Base-by-base conservation (phyloP, 1,140 invertebrate genomes). In the Charaxes varanes region DNA sequence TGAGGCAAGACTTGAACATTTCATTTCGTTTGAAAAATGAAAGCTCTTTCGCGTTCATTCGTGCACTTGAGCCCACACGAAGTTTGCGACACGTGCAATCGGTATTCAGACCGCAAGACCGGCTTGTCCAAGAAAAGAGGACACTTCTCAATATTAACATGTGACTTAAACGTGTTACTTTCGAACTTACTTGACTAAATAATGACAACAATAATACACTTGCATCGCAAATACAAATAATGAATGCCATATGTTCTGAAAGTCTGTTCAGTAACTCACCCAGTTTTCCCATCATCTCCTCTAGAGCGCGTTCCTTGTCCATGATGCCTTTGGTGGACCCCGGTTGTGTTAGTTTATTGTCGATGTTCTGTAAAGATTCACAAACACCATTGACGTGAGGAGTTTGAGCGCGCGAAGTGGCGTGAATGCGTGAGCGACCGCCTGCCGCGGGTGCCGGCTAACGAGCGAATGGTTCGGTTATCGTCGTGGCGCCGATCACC, bases 251-350 rank as follows among this genome's bases (percentile, higher is more conserved):
- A 76, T 72, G 71, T 48, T 62, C 14, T 32, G 12, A 27, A 26
- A 35, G 30, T 28, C 7, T 27, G n/a, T 24, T 18, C 7, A 7
- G n/a, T 17, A 2, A 81, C 86, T 87, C 50, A 89, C 87, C 87
- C 41, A 91, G 63, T 59, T 90, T 89, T 7, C 86, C 86, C 89
- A 91, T 90, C 46, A 91, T 84, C 41, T 90, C 88, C 52, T 91
- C 90, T 8, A 91, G 59, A 14, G 90, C 88, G 38, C 78, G 86
- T 69, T 91, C 90, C 36, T 88, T 87, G 53, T 86, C 88, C 85
- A 89, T 89, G 36, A 30, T 72, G 43, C 14, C 2, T 42, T 35
- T 28, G 13, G 33, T 41, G 10, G 22, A 37, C 43, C 21, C 40
- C 16, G 17, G 40, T 52, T 8, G 21, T 14, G 35, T 53, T 19